These are phyloP conservation scores for Stenurella melanura DNA, from an alignment of 2,888 invertebrate genomes.

Conservation along the genomic window DNA sequence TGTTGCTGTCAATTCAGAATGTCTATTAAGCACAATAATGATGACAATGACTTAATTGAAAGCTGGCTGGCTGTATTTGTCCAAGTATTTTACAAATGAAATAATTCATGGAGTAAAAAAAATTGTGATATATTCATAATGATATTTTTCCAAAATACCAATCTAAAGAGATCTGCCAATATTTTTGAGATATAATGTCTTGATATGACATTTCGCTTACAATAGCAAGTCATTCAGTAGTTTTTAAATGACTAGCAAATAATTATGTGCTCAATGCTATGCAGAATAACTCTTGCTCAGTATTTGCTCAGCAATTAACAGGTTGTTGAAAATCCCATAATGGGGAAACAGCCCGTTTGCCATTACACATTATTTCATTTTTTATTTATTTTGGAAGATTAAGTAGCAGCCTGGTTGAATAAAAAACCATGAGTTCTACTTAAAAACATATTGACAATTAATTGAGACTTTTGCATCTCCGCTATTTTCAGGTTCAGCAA, in stretches of 20 bases:
- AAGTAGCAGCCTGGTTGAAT: slow-evolving; percentile 35
- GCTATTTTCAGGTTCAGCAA: slow-evolving; percentile 64
- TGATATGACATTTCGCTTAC: neutral
- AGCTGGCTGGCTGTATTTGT: neutral
- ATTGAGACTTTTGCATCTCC: slow-evolving; percentile 57
- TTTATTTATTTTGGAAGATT: slow-evolving; percentile 16
- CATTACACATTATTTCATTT: slow-evolving; percentile 14
- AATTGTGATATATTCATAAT: neutral
- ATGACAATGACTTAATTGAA: neutral
- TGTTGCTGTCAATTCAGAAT: slow-evolving; percentile 14
- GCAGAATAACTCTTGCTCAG: neutral
- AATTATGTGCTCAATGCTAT: neutral
- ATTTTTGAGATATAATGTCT: neutral
- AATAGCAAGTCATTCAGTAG: neutral
- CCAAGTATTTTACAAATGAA: slow-evolving; percentile 10
- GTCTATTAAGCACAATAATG: neutral
- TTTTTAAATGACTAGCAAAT: neutral
- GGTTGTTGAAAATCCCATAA: neutral
- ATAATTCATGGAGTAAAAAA: neutral
- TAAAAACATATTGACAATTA: slow-evolving; percentile 36
- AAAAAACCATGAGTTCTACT: slow-evolving; percentile 30
- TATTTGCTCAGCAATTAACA: neutral
- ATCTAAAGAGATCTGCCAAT: neutral
- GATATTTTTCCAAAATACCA: neutral
- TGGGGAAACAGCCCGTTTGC: neutral